These are phyloP conservation scores for Aphelinus atriplicis DNA, from an alignment of 1,140 invertebrate genomes.

Conservation along the genomic window DNA sequence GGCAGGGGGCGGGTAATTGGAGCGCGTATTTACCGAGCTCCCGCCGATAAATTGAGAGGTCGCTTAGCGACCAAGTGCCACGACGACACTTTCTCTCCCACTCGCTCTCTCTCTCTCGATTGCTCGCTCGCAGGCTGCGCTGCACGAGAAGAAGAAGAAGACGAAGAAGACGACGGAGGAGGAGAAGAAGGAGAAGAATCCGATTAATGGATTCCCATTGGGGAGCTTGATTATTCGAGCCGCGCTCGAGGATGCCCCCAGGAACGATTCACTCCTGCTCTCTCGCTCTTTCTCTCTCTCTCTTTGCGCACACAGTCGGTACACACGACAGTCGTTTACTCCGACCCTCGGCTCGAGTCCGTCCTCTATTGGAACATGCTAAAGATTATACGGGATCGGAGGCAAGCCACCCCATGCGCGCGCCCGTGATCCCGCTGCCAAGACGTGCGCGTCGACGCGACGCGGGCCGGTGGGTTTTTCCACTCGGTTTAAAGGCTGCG, in stretches of 20 bases:
- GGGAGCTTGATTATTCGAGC: neutral
- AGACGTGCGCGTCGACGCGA: no score
- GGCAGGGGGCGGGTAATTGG: no score
- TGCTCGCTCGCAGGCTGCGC: neutral
- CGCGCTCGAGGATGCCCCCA: neutral
- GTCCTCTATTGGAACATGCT: no score
- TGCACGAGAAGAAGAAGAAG: neutral
- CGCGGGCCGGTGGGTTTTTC: no score
- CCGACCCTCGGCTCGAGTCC: no score
- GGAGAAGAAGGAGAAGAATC: neutral
- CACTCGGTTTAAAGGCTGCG: no score
- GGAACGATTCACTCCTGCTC: neutral
- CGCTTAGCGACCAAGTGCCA: neutral
- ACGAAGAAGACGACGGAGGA: constrained; percentile 16
- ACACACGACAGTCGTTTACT: no score
- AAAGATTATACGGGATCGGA: no score
- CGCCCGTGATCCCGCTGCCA: no score
- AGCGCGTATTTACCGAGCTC: no score
- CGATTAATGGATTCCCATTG: neutral
- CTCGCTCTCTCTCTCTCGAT: neutral
- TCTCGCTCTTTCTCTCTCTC: neutral
- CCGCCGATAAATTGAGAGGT: neutral
- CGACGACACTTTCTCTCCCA: neutral
- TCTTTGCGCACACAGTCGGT: neutral
- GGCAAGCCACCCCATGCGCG: no score